Base-by-base conservation (phyloP, 1,140 invertebrate species). In the Leguminivora glycinivorella region DNA sequence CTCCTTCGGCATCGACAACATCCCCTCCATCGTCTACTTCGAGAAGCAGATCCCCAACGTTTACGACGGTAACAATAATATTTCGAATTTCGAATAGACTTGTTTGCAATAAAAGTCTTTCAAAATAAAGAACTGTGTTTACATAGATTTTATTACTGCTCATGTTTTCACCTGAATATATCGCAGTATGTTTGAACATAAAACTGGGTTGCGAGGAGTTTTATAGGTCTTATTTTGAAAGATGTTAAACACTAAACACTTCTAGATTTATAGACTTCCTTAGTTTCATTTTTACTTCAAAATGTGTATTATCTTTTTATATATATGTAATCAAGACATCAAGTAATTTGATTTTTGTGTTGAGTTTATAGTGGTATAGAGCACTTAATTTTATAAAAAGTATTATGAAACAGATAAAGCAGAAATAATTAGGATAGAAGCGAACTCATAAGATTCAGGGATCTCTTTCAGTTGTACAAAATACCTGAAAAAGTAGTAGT, bases 21-120 rank as follows among this genome's bases (percentile, higher is more conserved):
- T 97, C 31, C 97, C 97, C 52, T 93, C 96, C 58, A 95, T 98
- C 70, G 96, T 98, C 69, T 98, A 98, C 89, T 98, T 98, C 89
- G 97, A 98, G 89, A 97, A 97, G 84, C 95, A 97, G 87, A 96
- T 98, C 87, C 97, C 97, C 70, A 98, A 97, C 91, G 93, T 98
- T 78, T 98, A 98, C 87, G 97, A 98, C 86, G 97, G 96, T 95
- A 90, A 84, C 19, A 52, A 67, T 67, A 63, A 58, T 58, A 58
- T 52, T 19, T 17, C 58, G 26, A 63, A 58, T 52, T 19, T 17
- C 58, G 26, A 63, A 63, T 63, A 63, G 58, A 63, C 58, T 63
- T 63, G 58, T 63, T 63, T 34, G 29, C 58, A 34, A 63, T 63
- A 63, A 34, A 63, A 63, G 25, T 63, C 58, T 63, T 63, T 63